Evolutionary conservation across 2,888 invertebrate genomes (phyloP), one percentile per base, ranked within the genome.

Genomic region (Heliconius aoede): DNA sequence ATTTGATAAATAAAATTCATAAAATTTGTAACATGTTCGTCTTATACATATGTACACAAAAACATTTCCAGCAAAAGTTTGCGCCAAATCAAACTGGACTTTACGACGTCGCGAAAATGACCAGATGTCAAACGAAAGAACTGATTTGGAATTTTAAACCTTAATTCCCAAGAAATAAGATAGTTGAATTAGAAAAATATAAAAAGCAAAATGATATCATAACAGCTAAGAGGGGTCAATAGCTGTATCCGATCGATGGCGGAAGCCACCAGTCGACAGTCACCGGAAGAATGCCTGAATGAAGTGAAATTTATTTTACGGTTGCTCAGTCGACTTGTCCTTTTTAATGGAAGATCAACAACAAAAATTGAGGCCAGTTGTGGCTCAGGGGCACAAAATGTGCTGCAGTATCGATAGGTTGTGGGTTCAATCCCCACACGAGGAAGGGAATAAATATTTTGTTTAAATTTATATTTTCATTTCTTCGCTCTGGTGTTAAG

Each of bases 181-280:
- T 60, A 58, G 21, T 30, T 21, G 28, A 69, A 72, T 71, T 64
- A 79, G 61, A 77, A 76, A 69, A 82, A 80, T 74, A 79, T 78
- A 86, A 84, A 84, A 83, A 81, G 84, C 78, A 83, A 82, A 83
- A 83, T 82, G 81, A 85, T 84, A 84, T 86, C 81, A 82, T 85
- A 85, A 86, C 85, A 88, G 85, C 86, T 86, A 88, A 80, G 84
- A 81, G 84, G 88, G 89, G 89, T 89, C 90, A 90, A 90, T 89
- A 89, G 86, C 87, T 84, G 87, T 88, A 86, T 88, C 86, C 87
- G 89, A 89, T 91, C 91, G 89, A 91, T 89, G 82, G 86, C 88
- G 90, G 91, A 90, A 90, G 84, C 84, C 75, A 71, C 81, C 85
- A 81, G 84, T 84, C 85, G 83, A 83, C 84, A 82, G 85, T 74